Evolutionary conservation across 2,113 vertebrate species (phyloP).

Genomic region (Hydropotes inermis): DNA sequence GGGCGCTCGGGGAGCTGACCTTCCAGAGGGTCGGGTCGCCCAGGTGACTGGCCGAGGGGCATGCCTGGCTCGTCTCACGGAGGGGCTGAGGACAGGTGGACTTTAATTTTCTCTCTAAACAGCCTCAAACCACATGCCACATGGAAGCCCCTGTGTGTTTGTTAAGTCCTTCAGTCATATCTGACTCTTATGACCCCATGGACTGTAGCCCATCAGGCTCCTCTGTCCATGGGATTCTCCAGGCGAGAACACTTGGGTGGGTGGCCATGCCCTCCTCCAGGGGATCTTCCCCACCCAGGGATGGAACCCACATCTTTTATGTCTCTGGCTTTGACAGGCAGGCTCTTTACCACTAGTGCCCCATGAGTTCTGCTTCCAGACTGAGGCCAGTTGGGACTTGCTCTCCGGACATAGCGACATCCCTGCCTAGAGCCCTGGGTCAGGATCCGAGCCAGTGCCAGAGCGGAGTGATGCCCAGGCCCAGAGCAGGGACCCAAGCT

Average conservation of each 20-base stretch:
- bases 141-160: rapidly evolving
- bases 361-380: too few species aligned
- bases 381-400: background rate
- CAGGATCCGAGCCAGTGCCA: rapidly evolving
- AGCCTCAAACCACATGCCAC: background rate
- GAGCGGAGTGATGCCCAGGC: rapidly evolving
- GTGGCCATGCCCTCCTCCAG: too few species aligned
- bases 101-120: background rate
- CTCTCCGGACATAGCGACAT: background rate
- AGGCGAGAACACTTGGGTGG: background rate
- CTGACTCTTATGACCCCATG: background rate
- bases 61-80: rapidly evolving
- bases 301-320: too few species aligned
- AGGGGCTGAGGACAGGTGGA: background rate
- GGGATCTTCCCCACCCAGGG: too few species aligned
- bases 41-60: too few species aligned
- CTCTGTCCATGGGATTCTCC: background rate
- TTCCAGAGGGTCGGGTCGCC: background rate
- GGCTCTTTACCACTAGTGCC: background rate
- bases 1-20: background rate
- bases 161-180: too few species aligned
- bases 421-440: background rate
- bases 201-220: background rate
- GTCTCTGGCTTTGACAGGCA: background rate
- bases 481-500: rapidly evolving